phyloP scores from a whole-genome alignment of 1,140 invertebrate species.

The Calosoma granatense region DNA sequence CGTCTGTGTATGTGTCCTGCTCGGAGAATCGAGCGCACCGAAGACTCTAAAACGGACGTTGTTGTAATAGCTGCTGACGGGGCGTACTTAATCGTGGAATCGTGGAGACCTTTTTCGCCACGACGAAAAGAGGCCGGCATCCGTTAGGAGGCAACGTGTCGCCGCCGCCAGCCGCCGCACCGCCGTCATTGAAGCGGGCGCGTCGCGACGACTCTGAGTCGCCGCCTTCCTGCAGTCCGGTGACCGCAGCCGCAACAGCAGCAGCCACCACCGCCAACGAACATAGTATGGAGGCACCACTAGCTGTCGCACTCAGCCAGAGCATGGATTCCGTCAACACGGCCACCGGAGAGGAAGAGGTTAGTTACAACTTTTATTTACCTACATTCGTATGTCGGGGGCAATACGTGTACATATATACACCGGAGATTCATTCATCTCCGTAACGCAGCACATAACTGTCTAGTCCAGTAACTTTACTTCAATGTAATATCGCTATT shows the following conservation, averaged over 20 bases:
- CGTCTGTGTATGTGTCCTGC: background rate
- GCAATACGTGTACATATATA: background rate
- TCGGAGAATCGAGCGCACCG: no score
- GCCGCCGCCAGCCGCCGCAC: constrained; percentile 28
- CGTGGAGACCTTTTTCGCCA: constrained; percentile 32
- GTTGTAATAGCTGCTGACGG: background rate
- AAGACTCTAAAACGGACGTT: no score
- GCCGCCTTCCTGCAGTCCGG: constrained; percentile 20
- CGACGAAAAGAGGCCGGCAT: constrained; percentile 33
- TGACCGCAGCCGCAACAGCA: constrained; percentile 11
- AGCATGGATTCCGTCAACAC: constrained; percentile 91
- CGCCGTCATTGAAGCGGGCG: constrained; percentile 42
- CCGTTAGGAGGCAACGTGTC: constrained; percentile 32
- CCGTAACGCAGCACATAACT: no score
- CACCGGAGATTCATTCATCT: background rate
- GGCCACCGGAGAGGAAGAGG: constrained; percentile 83
- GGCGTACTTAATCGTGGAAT: constrained; percentile 21
- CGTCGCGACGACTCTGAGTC: constrained; percentile 39
- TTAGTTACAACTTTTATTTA: constrained; percentile 40
- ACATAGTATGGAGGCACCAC: constrained; percentile 36
- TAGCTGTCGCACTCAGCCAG: constrained; percentile 59
- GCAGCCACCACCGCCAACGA: constrained; percentile 12
- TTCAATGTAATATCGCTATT: no score
- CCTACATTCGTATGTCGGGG: background rate
- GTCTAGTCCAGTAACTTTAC: no score